These are phyloP conservation scores for Drosophila subpulchrella DNA, from an alignment of 1,140 invertebrate species.

Conservation along the genomic window DNA sequence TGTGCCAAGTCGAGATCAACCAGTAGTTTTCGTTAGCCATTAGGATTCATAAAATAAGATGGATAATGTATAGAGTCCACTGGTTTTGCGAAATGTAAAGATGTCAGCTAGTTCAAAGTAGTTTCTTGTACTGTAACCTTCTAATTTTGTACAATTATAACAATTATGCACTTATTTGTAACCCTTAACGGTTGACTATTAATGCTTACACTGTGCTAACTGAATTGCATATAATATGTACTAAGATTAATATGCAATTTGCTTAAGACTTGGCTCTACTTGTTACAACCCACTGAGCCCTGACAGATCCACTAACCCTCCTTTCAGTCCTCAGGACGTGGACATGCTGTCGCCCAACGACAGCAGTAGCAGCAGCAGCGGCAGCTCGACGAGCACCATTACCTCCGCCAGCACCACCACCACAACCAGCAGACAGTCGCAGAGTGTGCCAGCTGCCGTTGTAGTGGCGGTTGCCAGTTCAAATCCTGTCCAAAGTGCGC, in stretches of 20 bases:
- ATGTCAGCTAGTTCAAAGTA: too few species aligned
- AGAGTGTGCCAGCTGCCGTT: conserved; percentile 21
- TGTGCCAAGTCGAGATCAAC: neutral
- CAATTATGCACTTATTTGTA: too few species aligned
- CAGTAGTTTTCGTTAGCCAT: neutral
- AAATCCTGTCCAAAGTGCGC: neutral
- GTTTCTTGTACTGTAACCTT: too few species aligned
- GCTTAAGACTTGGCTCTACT: too few species aligned
- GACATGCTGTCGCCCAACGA: conserved; percentile 76
- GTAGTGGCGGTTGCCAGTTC: conserved; percentile 7
- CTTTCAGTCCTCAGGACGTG: conserved; percentile 54
- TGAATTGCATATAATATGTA: too few species aligned
- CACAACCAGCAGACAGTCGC: conserved; percentile 62
- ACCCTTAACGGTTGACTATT: too few species aligned
- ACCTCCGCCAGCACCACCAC: conserved; percentile 70
- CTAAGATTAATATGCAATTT: too few species aligned
- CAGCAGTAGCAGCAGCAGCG: conserved; percentile 64
- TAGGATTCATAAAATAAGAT: too few species aligned
- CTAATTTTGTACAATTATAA: too few species aligned
- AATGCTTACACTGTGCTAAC: too few species aligned
- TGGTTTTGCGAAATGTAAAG: too few species aligned
- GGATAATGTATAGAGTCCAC: too few species aligned
- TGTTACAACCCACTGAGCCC: neutral
- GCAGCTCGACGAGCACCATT: conserved; percentile 58
- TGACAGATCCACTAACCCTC: neutral